A percentile compares a stretch with the other conserved stretches of the same genome.
These are phyloP conservation scores for Drosophila niveifrons DNA, from an alignment of 2,888 invertebrate genomes.

Conservation along the genomic window DNA sequence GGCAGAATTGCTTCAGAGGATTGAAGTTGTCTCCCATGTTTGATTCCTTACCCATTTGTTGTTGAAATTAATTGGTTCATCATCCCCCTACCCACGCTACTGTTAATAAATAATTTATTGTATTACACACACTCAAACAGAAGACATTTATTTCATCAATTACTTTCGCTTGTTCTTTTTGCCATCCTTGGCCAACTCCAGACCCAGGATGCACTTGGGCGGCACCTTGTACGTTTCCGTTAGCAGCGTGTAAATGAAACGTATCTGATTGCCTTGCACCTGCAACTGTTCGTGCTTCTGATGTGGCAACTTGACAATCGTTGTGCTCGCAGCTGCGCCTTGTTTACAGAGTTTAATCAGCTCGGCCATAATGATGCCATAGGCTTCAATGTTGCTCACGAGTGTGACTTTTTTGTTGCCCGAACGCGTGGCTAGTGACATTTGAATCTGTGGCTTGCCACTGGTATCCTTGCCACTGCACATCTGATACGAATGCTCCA, in stretches of 20 bases:
- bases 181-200: slow-evolving; percentile 84
- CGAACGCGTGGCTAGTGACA: slow-evolving; percentile 91
- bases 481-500: slow-evolving; percentile 87
- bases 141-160: slow-evolving; percentile 34
- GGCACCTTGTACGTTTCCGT: slow-evolving; percentile 85
- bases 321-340: slow-evolving; percentile 94
- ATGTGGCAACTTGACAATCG: slow-evolving; percentile 90
- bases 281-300: slow-evolving; percentile 91
- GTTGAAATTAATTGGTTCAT: slow-evolving; percentile 68
- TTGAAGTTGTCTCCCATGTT: slow-evolving; percentile 29
- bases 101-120: slow-evolving; percentile 77
- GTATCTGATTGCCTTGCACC: slow-evolving; percentile 96
- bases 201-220: slow-evolving; percentile 83
- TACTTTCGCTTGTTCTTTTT: slow-evolving; percentile 81
- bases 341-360: slow-evolving; percentile 94
- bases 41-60: slow-evolving; percentile 50
- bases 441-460: slow-evolving; percentile 91
- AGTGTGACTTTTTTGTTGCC: slow-evolving; percentile 97
- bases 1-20: slow-evolving; percentile 40
- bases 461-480: slow-evolving; percentile 83
- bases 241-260: slow-evolving; percentile 83
- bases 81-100: slow-evolving; percentile 11
- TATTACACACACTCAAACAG: slow-evolving; percentile 41
- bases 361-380: slow-evolving; percentile 92
- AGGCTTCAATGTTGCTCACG: slow-evolving; percentile 94